A percentile compares a stretch with the other conserved stretches of the same genome.
Conservation (phyloP, 2,797 vertebrate genomes). For the Choloepus didactylus region DNA sequence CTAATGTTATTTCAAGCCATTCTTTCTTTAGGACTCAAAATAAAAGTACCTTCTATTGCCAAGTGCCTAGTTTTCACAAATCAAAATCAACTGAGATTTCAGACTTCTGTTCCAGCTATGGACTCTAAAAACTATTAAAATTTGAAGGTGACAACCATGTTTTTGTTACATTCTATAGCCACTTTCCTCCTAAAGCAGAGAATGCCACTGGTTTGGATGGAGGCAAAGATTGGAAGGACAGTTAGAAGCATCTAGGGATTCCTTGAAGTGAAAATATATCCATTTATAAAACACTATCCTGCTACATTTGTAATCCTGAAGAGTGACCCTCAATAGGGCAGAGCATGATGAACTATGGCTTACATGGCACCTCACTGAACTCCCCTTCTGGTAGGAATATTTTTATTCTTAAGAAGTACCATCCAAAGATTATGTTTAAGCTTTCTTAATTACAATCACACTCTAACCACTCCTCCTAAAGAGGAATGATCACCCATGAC, state of each 20-base stretch:
- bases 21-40: conserved; percentile 9
- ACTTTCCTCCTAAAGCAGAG: conserved; percentile 1
- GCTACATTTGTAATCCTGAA: not conserved
- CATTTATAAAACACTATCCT: conserved; percentile 25
- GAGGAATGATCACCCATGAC: not conserved
- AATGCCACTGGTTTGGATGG: not conserved
- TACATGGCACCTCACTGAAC: not conserved
- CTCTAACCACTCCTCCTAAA: not conserved
- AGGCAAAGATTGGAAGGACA: not conserved
- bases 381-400: not conserved
- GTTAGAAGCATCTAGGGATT: conserved; percentile 29
- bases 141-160: not conserved
- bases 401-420: not conserved
- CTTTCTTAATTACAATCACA: not conserved
- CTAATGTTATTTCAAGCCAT: conserved; percentile 27
- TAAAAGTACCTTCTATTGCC: conserved; percentile 58
- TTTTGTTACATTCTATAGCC: not conserved
- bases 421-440: not conserved
- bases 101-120: not conserved
- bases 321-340: not conserved
- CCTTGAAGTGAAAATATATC: conserved; percentile 8
- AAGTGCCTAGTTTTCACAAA: conserved; percentile 56
- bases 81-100: conserved; percentile 58
- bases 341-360: not conserved
- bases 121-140: conserved; percentile 16